Conservation (phyloP, 2,888 invertebrate genomes). For the Schizaphis graminum region DNA sequence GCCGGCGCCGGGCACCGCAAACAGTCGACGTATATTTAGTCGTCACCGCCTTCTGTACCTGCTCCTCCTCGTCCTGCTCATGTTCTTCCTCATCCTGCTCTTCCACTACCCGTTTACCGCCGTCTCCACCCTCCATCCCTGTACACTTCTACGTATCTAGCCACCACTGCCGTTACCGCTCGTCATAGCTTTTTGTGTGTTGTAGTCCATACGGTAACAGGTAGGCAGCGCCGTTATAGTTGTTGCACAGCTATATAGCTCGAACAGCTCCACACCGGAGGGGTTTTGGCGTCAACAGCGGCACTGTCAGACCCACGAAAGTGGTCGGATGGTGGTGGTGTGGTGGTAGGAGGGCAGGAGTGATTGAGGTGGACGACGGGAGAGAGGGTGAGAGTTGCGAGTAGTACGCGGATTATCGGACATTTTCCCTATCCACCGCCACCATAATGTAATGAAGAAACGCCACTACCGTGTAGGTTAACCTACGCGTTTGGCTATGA, state of each 20-base stretch:
- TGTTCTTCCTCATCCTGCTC: not conserved
- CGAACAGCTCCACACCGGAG: not conserved
- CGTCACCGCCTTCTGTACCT: slow-evolving; percentile 24
- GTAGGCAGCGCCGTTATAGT: slow-evolving; percentile 48
- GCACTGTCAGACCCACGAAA: not conserved
- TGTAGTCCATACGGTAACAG: slow-evolving; percentile 44
- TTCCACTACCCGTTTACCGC: not conserved
- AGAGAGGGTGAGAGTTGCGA: not conserved
- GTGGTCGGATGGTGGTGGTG: not conserved
- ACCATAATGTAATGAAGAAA: slow-evolving; percentile 21
- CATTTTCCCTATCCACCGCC: slow-evolving; percentile 5
- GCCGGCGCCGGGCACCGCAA: slow-evolving; percentile 55
- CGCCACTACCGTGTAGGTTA: not conserved
- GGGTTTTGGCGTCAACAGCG: not conserved
- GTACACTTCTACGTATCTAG: not conserved
- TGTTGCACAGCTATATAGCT: slow-evolving; percentile 45
- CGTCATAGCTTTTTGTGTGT: slow-evolving; percentile 1
- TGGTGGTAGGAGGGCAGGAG: not conserved
- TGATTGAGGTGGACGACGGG: not conserved
- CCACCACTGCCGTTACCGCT: not conserved
- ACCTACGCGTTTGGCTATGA: not conserved
- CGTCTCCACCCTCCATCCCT: not conserved
- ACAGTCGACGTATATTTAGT: slow-evolving; percentile 28
- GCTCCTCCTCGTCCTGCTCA: not conserved
- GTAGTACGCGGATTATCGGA: slow-evolving; percentile 47